Percentiles rank a stretch among this genome's conserved stretches.
Evolutionary conservation across 92 coral and sea anemone genomes (phyloP).

Genomic region (Palythoa grandiflora): DNA sequence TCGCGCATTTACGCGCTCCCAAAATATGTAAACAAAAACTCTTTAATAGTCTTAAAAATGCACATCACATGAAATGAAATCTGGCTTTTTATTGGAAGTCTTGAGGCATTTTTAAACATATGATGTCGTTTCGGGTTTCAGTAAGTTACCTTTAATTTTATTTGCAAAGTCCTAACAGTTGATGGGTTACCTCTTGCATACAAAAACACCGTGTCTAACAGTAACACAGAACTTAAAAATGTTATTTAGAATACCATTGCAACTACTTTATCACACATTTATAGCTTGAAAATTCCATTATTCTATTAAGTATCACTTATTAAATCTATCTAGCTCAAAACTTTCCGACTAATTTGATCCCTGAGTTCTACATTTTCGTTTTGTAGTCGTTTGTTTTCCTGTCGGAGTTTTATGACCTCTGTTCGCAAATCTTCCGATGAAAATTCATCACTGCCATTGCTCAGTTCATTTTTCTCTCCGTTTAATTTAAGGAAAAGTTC

Average conservation of each 20-base stretch:
- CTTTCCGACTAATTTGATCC: not conserved
- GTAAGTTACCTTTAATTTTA: not conserved
- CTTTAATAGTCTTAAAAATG: not conserved
- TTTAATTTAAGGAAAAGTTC: slow-evolving; percentile 58
- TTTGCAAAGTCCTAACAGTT: not conserved
- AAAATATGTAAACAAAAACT: slow-evolving; percentile 34
- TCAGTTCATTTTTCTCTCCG: slow-evolving; percentile 48
- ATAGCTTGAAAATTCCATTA: not conserved
- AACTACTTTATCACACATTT: not conserved
- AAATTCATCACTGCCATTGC: slow-evolving; percentile 14
- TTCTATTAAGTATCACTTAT: not conserved
- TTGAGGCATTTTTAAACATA: not conserved
- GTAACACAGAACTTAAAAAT: not conserved
- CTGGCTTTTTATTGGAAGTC: slow-evolving; percentile 40
- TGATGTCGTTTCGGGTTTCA: slow-evolving; percentile 10
- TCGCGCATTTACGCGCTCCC: slow-evolving; percentile 12
- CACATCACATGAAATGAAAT: slow-evolving; percentile 3
- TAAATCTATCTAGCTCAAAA: not conserved
- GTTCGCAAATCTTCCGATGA: slow-evolving; percentile 61
- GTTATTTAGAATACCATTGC: not conserved
- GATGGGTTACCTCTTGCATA: not conserved
- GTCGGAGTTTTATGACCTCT: slow-evolving; percentile 76
- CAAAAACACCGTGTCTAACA: not conserved
- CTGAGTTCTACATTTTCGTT: slow-evolving; percentile 68
- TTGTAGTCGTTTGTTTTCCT: slow-evolving; percentile 76